Conservation (phyloP, 2,797 vertebrate species). For the Peromyscus nudipes region DNA sequence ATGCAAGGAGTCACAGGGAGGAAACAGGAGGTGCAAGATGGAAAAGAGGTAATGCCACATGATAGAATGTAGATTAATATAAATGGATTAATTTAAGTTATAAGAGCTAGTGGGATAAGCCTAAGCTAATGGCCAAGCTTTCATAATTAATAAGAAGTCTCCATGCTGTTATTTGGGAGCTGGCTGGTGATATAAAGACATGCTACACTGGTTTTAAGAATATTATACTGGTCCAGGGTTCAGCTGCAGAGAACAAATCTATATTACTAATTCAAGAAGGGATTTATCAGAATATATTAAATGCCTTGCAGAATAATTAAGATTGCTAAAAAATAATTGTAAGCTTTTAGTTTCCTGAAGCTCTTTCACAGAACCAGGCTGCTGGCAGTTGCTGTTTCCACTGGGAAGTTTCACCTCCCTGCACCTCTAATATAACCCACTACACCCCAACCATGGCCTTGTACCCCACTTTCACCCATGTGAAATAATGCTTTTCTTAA, state of each 20-base stretch:
- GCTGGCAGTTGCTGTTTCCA: background rate
- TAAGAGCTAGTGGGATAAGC: background rate
- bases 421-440: background rate
- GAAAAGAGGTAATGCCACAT: background rate
- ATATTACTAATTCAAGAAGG: background rate
- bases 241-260: constrained; percentile 28
- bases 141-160: background rate
- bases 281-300: background rate
- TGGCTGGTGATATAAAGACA: background rate
- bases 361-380: background rate
- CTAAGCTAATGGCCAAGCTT: background rate
- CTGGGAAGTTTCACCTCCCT: background rate
- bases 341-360: background rate
- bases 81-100: background rate
- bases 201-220: background rate
- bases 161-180: background rate
- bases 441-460: background rate
- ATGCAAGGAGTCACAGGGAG: background rate
- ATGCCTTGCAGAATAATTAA: constrained; percentile 31
- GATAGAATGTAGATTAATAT: background rate
- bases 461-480: background rate
- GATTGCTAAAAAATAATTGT: background rate
- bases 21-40: background rate
- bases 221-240: background rate
- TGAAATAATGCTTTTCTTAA: background rate